phyloP scores from a whole-genome alignment of 2,113 vertebrate species.

The Willisornis vidua region DNA sequence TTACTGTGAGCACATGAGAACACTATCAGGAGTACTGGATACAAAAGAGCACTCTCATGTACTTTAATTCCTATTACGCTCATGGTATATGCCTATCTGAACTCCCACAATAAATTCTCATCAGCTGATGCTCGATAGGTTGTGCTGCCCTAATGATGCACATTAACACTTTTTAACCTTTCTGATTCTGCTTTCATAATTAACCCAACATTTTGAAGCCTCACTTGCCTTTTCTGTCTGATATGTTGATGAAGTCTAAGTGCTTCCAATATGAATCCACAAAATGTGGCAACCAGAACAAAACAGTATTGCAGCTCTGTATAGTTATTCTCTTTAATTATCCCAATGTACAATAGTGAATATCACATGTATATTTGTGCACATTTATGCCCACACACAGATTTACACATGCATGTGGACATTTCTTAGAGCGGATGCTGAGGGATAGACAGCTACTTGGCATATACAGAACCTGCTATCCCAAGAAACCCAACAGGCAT shows the following conservation, averaged over 20 bases:
- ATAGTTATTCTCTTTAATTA: neutral
- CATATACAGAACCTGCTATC: neutral
- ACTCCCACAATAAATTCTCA: slow-evolving; percentile 47
- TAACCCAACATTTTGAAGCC: neutral
- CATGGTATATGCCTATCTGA: neutral
- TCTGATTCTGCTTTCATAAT: slow-evolving; percentile 3
- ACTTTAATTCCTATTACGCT: slow-evolving; percentile 1
- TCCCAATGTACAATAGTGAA: neutral
- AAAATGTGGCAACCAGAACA: neutral
- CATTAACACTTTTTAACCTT: slow-evolving; percentile 28
- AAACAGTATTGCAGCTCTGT: neutral
- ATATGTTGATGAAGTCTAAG: neutral
- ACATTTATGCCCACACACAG: neutral
- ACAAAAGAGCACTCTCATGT: neutral
- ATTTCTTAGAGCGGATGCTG: neutral
- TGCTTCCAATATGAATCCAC: neutral
- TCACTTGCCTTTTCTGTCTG: neutral
- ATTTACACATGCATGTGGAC: neutral
- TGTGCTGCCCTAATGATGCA: neutral
- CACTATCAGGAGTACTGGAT: neutral
- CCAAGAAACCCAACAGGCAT: neutral
- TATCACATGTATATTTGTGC: neutral
- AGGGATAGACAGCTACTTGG: neutral
- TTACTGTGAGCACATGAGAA: neutral
- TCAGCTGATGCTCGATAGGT: slow-evolving; percentile 8